Base-by-base conservation (phyloP, 2,888 invertebrate species). In the Operophtera brumata region DNA sequence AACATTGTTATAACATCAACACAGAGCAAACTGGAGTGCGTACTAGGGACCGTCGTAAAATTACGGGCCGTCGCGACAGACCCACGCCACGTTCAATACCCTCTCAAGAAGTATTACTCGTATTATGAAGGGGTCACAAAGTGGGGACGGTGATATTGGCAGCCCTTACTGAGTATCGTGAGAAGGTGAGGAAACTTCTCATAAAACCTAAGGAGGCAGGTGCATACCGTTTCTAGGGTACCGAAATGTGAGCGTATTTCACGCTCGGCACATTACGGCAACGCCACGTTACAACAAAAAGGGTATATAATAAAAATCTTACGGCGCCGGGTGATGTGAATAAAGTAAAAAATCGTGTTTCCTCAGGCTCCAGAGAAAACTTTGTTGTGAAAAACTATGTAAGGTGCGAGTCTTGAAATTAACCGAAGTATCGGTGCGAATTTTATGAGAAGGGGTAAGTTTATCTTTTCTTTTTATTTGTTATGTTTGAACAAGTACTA, bases 141-240 rank as follows among this genome's bases (percentile, higher is more conserved):
- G 87, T 86, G 84, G 81, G 85, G 85, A 82, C 79, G 81, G 78
- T 82, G 79, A 86, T 88, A 88, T 89, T 85, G 87, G 84, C 82
- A 78, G 83, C 82, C 86, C 85, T 86, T 80, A 78, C 82, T 77
- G 73, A 73, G 80, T 77, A 71, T 77, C 78, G 80, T 82, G 77
- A 81, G 86, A 83, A 88, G 88, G 88, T 88, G 87, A 85, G 85
- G 82, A 83, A 86, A 88, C 79, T 86, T 84, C 85, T 80, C 89
- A 87, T 89, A 89, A 89, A 89, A 87, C 86, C 79, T 86, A 84
- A 86, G 86, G 88, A 88, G 85, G 84, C 89, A 89, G 88, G 88
- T 89, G 87, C 87, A 87, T 87, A 85, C 86, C 87, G 88, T 89
- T 88, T 86, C 77, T 75, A 78, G 78, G 84, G 85, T 77, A 78